Percentiles rank a stretch among this genome's conserved stretches.
phyloP scores from a whole-genome alignment of 2,797 vertebrate species.

The Eulemur rubriventer region DNA sequence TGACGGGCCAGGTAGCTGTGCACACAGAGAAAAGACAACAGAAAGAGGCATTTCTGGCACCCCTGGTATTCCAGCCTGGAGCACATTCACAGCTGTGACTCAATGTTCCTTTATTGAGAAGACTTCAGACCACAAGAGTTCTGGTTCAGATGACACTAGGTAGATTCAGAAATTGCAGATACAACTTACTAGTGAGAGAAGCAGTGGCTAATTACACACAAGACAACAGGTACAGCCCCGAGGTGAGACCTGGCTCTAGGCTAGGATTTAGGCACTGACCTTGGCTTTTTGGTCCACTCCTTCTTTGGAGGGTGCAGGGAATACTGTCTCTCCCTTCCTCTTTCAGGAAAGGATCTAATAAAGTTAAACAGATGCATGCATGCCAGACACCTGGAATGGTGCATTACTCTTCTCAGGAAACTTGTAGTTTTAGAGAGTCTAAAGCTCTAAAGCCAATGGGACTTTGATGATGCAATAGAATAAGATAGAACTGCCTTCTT shows the following conservation, averaged over 20 bases:
- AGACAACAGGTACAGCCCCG: not conserved
- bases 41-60: not conserved
- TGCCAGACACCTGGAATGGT: not conserved
- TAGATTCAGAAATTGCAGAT: not conserved
- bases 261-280: not conserved
- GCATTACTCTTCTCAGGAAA: not conserved
- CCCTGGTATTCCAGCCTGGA: too few species aligned
- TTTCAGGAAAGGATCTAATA: not conserved
- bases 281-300: not conserved
- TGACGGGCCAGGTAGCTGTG: not conserved
- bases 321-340: not conserved
- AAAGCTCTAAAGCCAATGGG: not conserved
- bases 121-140: not conserved
- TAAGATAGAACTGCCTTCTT: not conserved
- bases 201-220: not conserved
- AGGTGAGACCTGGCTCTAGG: not conserved
- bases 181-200: not conserved
- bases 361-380: not conserved
- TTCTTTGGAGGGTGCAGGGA: not conserved
- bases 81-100: not conserved
- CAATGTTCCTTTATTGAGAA: not conserved
- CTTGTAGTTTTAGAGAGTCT: not conserved
- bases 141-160: not conserved
- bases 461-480: not conserved
- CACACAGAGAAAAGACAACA: not conserved